These are phyloP conservation scores for Drosophila stalkeri DNA, from an alignment of 2,888 invertebrate species.

Conservation along the genomic window DNA sequence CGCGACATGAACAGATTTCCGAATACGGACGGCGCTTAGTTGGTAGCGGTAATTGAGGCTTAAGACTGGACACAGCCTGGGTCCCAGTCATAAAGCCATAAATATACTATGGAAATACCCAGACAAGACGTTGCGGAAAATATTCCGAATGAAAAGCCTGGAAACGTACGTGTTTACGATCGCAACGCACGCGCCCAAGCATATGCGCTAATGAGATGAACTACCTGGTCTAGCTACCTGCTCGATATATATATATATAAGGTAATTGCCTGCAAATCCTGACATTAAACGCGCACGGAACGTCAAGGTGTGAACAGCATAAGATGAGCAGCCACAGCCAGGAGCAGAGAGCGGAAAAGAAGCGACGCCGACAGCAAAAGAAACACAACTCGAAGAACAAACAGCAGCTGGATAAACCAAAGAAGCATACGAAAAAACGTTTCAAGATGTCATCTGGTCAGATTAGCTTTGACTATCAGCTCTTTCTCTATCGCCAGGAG, in stretches of 20 bases:
- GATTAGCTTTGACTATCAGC: conserved; percentile 49
- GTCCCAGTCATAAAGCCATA: conserved; percentile 70
- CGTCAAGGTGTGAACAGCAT: conserved; percentile 12
- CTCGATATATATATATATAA: conserved; percentile 55
- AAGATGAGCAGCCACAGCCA: conserved; percentile 34
- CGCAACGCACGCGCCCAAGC: conserved; percentile 37
- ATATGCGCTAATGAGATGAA: conserved; percentile 50
- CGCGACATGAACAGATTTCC: conserved; percentile 23
- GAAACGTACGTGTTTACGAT: conserved; percentile 25
- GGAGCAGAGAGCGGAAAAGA: conserved; percentile 42
- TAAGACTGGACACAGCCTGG: conserved; percentile 40
- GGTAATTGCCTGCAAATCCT: conserved; percentile 7
- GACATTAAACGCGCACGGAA: conserved; percentile 17
- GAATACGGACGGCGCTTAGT: conserved; percentile 65
- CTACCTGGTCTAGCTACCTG: conserved; percentile 59
- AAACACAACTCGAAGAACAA: conserved; percentile 25
- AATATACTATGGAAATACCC: conserved; percentile 56
- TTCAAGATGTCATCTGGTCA: neutral
- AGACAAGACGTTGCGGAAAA: conserved; percentile 8
- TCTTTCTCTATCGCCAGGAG: conserved; percentile 72
- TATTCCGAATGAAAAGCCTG: conserved; percentile 36
- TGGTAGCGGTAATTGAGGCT: conserved; percentile 68
- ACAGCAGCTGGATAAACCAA: conserved; percentile 33
- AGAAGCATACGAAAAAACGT: conserved; percentile 36
- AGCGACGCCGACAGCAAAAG: conserved; percentile 27